These are phyloP conservation scores for Mercenaria mercenaria DNA, from an alignment of 1,140 invertebrate species.

Conservation along the genomic window DNA sequence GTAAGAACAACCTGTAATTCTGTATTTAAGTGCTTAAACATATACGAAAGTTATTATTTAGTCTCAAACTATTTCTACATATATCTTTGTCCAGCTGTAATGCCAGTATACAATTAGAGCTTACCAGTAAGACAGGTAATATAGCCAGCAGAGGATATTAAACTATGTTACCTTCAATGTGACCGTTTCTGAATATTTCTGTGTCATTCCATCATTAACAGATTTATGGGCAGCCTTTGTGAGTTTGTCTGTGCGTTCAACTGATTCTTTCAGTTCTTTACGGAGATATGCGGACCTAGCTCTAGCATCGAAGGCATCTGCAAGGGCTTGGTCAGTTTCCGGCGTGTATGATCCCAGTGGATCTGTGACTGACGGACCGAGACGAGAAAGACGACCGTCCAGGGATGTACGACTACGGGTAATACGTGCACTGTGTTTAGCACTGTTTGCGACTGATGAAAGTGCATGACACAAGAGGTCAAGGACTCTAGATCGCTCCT, in stretches of 20 bases:
- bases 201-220: slow-evolving; percentile 84
- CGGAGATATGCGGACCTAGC: slow-evolving; percentile 79
- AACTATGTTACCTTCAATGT: slow-evolving; percentile 84
- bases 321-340: slow-evolving; percentile 81
- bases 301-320: slow-evolving; percentile 81
- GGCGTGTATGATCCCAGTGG: slow-evolving; percentile 84
- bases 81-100: too few relatives aligned
- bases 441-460: slow-evolving; percentile 73
- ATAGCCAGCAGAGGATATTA: too few relatives aligned
- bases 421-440: slow-evolving; percentile 44
- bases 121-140: too few relatives aligned
- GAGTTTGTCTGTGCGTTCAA: slow-evolving; percentile 81
- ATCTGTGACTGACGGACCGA: slow-evolving; percentile 74
- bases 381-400: slow-evolving; percentile 72
- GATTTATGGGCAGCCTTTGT: slow-evolving; percentile 84
- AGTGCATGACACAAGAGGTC: slow-evolving; percentile 84
- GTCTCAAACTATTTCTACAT: too few relatives aligned
- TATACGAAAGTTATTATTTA: too few relatives aligned
- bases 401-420: slow-evolving; percentile 67
- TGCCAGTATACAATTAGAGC: too few relatives aligned
- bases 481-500: slow-evolving; percentile 84
- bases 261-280: slow-evolving; percentile 77
- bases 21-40: too few relatives aligned
- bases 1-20: too few relatives aligned
- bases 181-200: slow-evolving; percentile 84